Evolutionary conservation across 1,140 invertebrate species (phyloP).

Genomic region (Dinoponera quadriceps): DNA sequence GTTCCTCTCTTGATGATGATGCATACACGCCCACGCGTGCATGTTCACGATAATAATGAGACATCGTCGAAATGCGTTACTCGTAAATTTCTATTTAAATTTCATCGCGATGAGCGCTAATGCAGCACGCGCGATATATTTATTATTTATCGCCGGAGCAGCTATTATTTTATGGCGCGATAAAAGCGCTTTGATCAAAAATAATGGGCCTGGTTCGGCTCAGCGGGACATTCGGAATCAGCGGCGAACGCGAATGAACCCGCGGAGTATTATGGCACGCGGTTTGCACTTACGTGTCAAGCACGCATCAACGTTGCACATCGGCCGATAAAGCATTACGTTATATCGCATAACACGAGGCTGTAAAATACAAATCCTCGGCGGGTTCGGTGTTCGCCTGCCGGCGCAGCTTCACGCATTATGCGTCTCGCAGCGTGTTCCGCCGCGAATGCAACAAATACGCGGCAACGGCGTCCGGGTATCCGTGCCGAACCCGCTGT

Average conservation of each 20-base stretch:
- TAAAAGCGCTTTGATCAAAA: slow-evolving; percentile 9
- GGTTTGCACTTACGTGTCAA: slow-evolving; percentile 36
- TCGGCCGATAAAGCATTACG: slow-evolving; percentile 26
- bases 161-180: slow-evolving; percentile 22
- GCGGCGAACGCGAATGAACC: background rate
- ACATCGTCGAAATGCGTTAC: slow-evolving; percentile 14
- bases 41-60: slow-evolving; percentile 26
- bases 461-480: slow-evolving; percentile 21
- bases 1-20: too few relatives aligned
- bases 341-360: slow-evolving; percentile 20
- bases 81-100: slow-evolving; percentile 50
- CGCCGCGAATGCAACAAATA: slow-evolving; percentile 27
- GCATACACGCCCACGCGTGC: background rate
- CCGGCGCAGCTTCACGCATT: slow-evolving; percentile 23
- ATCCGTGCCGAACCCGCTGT: slow-evolving; percentile 35
- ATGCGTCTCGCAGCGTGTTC: slow-evolving; percentile 31
- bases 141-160: slow-evolving; percentile 17
- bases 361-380: slow-evolving; percentile 60
- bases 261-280: slow-evolving; percentile 6
- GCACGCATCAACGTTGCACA: slow-evolving; percentile 38
- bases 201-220: background rate
- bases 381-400: background rate
- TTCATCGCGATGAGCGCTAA: slow-evolving; percentile 11
- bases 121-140: slow-evolving; percentile 36
- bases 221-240: slow-evolving; percentile 15